Conservation (phyloP, 2,113 vertebrate species). For the Takifugu flavidus region DNA sequence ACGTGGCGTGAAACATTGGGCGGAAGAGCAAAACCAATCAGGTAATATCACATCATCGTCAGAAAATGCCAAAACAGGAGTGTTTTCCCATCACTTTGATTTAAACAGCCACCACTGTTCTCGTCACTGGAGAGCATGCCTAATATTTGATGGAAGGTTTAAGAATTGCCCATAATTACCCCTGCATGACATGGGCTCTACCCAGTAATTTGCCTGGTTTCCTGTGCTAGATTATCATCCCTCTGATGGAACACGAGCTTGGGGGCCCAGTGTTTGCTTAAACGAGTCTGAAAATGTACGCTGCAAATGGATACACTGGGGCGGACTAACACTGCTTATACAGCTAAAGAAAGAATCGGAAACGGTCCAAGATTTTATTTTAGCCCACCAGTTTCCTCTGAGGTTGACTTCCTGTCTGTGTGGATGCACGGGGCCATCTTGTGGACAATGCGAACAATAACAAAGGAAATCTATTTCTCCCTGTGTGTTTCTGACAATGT, state of each 20-base stretch:
- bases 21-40: not conserved
- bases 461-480: not conserved
- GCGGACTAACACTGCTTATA: not conserved
- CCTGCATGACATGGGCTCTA: constrained; percentile 60
- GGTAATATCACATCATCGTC: not conserved
- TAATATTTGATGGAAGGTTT: constrained; percentile 51
- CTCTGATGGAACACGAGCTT: constrained; percentile 55
- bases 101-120: constrained; percentile 8
- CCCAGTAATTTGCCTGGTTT: constrained; percentile 68
- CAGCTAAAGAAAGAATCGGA: not conserved
- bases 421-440: constrained; percentile 62
- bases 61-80: not conserved
- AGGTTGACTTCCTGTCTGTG: not conserved
- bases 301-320: not conserved
- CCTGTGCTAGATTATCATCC: constrained; percentile 56
- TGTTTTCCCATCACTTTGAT: not conserved
- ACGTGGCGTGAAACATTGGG: no score
- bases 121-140: constrained; percentile 26
- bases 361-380: not conserved
- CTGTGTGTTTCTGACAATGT: constrained; percentile 11
- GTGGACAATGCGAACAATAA: constrained; percentile 48
- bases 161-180: constrained; percentile 66
- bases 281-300: not conserved
- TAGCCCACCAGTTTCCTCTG: not conserved
- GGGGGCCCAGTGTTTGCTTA: constrained; percentile 6